These are phyloP conservation scores for Drosophila trichaetosa DNA, from an alignment of 2,888 invertebrate genomes.

Conservation along the genomic window DNA sequence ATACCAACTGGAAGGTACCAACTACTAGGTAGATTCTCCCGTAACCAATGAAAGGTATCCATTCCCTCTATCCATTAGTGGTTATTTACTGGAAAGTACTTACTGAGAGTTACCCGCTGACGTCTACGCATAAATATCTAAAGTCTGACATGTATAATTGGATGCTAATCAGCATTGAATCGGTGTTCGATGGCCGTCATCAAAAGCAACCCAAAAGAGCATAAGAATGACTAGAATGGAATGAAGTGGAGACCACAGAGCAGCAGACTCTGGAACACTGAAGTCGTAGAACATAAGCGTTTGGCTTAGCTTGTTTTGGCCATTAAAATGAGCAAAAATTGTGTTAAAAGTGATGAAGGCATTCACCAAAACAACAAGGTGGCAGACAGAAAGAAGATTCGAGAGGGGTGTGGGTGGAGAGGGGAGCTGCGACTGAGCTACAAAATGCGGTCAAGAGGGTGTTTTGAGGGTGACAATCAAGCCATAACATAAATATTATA, in stretches of 20 bases:
- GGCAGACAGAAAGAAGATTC: neutral
- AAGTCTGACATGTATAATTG: neutral
- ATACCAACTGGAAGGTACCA: neutral
- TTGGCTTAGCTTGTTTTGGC: neutral
- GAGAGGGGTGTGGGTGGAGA: no score
- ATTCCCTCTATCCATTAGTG: no score
- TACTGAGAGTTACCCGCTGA: neutral
- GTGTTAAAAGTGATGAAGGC: neutral
- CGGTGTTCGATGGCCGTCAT: neutral
- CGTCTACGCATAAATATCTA: neutral
- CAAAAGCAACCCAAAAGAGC: constrained; percentile 31
- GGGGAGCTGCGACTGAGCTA: neutral
- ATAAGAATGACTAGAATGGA: constrained; percentile 32
- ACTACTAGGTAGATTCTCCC: neutral
- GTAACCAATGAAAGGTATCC: neutral
- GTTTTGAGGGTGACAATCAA: neutral
- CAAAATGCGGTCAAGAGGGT: neutral
- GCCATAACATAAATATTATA: neutral
- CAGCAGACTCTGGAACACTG: neutral
- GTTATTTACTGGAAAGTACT: neutral
- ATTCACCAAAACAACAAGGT: neutral
- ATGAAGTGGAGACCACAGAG: neutral
- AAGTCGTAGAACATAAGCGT: constrained; percentile 1
- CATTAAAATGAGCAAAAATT: neutral
- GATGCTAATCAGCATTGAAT: neutral